Conservation (phyloP, 2,113 vertebrate species). For the Typhlomys cinereus region DNA sequence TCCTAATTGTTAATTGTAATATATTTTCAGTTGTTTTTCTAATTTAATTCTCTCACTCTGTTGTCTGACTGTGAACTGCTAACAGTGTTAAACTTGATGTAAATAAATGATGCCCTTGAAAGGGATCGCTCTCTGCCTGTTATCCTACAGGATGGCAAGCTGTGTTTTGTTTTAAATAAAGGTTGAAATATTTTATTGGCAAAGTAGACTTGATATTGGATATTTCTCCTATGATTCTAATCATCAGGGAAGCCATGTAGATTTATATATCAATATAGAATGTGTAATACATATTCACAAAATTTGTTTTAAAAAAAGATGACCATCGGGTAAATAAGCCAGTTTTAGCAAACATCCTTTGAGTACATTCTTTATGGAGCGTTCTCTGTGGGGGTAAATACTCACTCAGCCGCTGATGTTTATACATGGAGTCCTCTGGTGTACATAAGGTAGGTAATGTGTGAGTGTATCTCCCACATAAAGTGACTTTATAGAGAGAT, state of each 20-base stretch:
- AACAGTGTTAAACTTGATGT: slow-evolving; percentile 99
- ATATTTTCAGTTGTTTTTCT: slow-evolving; percentile 93
- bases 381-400: neutral
- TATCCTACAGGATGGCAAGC: slow-evolving; percentile 85
- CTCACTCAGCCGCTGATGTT: neutral
- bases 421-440: neutral
- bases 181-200: slow-evolving; percentile 90
- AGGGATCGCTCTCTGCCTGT: slow-evolving; percentile 83
- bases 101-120: slow-evolving; percentile 92
- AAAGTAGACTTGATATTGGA: slow-evolving; percentile 69
- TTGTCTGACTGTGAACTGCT: slow-evolving; percentile 99
- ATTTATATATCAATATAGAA: neutral
- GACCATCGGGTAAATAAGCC: neutral
- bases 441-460: neutral
- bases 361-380: neutral
- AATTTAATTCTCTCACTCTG: slow-evolving; percentile 97
- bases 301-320: too few relatives aligned
- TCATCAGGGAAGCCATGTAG: neutral
- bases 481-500: neutral
- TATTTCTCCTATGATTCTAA: slow-evolving; percentile 23
- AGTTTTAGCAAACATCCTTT: neutral
- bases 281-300: too few relatives aligned
- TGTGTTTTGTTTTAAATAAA: slow-evolving; percentile 90
- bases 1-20: slow-evolving; percentile 93
- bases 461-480: neutral